A percentile compares a stretch with the other conserved stretches of the same genome.
Evolutionary conservation across 2,113 vertebrate genomes (phyloP).

Genomic region (Rynchops niger): DNA sequence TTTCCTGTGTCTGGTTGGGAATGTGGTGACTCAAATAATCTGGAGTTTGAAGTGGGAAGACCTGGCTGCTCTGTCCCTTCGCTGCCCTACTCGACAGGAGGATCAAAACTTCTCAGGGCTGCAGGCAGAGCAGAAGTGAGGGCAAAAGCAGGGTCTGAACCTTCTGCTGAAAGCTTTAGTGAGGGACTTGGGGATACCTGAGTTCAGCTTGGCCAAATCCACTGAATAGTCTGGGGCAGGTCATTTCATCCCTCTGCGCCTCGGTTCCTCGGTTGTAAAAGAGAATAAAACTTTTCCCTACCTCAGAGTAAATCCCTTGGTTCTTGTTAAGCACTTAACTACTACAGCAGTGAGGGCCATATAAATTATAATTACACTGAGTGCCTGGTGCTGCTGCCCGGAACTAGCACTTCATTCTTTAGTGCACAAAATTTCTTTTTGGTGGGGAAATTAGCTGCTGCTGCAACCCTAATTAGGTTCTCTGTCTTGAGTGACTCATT

Average conservation of each 20-base stretch:
- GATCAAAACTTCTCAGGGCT: neutral
- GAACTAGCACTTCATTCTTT: slow-evolving; percentile 65
- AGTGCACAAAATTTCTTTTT: slow-evolving; percentile 39
- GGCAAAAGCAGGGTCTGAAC: neutral
- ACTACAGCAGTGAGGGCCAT: slow-evolving; percentile 1
- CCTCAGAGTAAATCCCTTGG: slow-evolving; percentile 47
- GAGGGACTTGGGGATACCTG: neutral
- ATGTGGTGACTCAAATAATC: neutral
- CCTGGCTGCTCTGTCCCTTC: neutral
- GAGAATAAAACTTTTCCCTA: slow-evolving; percentile 46
- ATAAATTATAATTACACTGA: slow-evolving; percentile 63
- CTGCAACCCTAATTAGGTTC: slow-evolving; percentile 36
- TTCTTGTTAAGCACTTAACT: slow-evolving; percentile 55
- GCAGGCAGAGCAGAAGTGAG: neutral
- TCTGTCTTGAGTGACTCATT: slow-evolving; percentile 34
- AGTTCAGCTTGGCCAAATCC: neutral
- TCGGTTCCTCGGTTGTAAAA: neutral
- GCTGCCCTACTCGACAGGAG: neutral
- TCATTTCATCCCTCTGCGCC: neutral
- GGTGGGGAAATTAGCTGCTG: slow-evolving; percentile 39
- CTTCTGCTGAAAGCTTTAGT: neutral
- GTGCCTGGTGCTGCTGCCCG: slow-evolving; percentile 41
- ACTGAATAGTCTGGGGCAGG: neutral
- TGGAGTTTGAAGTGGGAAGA: neutral
- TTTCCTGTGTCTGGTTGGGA: neutral